Evolutionary conservation across 1,140 invertebrate species (phyloP), one percentile per base, ranked within the genome.

Genomic region (Patella vulgata): DNA sequence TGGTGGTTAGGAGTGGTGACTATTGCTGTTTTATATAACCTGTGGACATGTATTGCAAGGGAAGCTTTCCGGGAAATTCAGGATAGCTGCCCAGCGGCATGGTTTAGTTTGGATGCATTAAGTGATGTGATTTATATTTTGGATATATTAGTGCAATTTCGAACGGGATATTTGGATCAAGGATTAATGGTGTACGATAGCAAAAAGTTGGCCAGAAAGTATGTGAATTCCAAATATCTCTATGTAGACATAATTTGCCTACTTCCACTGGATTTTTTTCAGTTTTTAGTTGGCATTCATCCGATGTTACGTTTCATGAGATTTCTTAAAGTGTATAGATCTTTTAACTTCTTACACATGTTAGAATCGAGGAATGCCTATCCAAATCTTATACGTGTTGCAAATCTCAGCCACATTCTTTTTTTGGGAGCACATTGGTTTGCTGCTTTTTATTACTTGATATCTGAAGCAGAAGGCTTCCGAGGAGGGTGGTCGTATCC

Each of bases 391-490:
- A 96, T 95, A 92, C 87, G 96, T n/a, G 95, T 97, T 25, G 88
- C 96, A 63, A 97, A 97, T 85, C 86, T 97, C 27, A 93, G 96
- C 63, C 96, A 98, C 82, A 96, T 97, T 73, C 88, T 97, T 36
- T 89, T 98, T 63, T 93, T 97, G 69, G 88, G 97, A 63, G 94
- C 94, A 23, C 96, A 98, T 79, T 98, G 95, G 95, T 98, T 97
- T 81, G 95, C 95, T 36, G 97, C 95, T 81, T 98, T 98, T 86
- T 97, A 97, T 86, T 97, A 93, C 86, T 85, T 97, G 61, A 88
- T 98, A 25, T 96, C 94, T 5, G 93, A 97, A 80, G 91, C 92
- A 27, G 95, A 97, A 84, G 90, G 90, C 2, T 96, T 96, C 83
- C 87, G 91, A 84, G 93, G 93, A 6, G 91, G 93, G 74, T 97